Evolutionary conservation across 1,140 invertebrate species (phyloP).

Genomic region (Wasmannia auropunctata): DNA sequence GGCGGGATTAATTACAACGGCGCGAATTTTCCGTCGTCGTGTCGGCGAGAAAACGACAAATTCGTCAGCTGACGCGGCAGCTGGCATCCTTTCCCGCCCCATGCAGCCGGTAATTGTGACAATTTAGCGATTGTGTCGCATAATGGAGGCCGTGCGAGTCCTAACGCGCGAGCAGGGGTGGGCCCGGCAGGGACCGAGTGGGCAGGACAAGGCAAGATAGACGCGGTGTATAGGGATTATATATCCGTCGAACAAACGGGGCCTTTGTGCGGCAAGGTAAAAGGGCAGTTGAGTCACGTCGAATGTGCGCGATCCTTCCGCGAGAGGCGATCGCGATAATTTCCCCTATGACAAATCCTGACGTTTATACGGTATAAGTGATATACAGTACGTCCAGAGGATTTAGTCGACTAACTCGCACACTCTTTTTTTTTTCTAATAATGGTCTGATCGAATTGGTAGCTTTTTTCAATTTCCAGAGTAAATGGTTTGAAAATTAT

Average conservation of each 20-base stretch:
- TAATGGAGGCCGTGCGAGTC: constrained; percentile 58
- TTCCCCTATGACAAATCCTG: constrained; percentile 12
- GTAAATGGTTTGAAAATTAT: background rate
- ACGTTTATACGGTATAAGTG: background rate
- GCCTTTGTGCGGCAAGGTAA: constrained; percentile 33
- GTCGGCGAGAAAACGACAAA: constrained; percentile 34
- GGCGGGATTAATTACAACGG: constrained; percentile 63
- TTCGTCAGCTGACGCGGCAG: constrained; percentile 71
- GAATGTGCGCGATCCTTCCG: background rate
- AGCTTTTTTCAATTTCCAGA: background rate
- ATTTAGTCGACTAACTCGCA: background rate
- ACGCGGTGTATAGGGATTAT: constrained; percentile 41
- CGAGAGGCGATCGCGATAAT: constrained; percentile 44
- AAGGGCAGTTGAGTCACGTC: constrained; percentile 52
- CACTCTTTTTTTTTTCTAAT: background rate
- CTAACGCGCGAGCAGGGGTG: constrained; percentile 40
- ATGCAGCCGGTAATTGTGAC: constrained; percentile 72
- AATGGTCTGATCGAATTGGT: background rate
- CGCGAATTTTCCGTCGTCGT: constrained; percentile 53
- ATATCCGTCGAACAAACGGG: constrained; percentile 38
- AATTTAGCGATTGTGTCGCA: constrained; percentile 74
- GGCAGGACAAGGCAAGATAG: constrained; percentile 46
- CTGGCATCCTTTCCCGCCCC: constrained; percentile 36
- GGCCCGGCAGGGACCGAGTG: constrained; percentile 20
- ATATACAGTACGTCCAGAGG: background rate